Conservation (phyloP, 2,888 invertebrate species). For the Tachina fera region DNA sequence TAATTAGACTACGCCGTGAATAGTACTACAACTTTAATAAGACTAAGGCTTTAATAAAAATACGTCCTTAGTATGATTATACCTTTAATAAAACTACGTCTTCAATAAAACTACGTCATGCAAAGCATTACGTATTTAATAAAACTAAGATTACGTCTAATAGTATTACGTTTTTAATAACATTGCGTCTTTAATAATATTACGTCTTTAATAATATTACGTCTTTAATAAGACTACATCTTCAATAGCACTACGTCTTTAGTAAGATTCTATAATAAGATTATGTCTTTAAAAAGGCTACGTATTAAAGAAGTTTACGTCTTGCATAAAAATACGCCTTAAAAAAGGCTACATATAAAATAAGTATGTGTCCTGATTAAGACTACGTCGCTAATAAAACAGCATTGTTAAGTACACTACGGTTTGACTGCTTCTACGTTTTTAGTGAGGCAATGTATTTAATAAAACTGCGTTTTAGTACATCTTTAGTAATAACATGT, state of each 20-base stretch:
- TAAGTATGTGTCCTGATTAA: background rate
- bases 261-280: background rate
- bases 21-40: background rate
- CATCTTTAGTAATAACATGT: no score
- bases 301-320: background rate
- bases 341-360: background rate
- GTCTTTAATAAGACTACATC: background rate
- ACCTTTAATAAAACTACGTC: background rate
- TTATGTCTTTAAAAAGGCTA: background rate
- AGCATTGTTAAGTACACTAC: background rate
- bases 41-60: conserved; percentile 2
- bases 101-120: background rate
- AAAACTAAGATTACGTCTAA: background rate
- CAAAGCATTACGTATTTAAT: conserved; percentile 5
- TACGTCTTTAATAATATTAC: conserved; percentile 13
- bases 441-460: background rate
- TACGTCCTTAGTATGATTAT: background rate
- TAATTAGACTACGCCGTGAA: no score
- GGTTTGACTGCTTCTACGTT: background rate
- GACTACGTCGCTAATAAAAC: background rate
- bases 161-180: conserved; percentile 1
- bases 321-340: background rate
- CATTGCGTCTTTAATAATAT: background rate
- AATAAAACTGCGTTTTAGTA: background rate
- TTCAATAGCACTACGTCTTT: conserved; percentile 12